Evolutionary conservation across 2,797 vertebrate species (phyloP), one percentile per base, ranked within the genome.

Genomic region (Gallinago solitaria): DNA sequence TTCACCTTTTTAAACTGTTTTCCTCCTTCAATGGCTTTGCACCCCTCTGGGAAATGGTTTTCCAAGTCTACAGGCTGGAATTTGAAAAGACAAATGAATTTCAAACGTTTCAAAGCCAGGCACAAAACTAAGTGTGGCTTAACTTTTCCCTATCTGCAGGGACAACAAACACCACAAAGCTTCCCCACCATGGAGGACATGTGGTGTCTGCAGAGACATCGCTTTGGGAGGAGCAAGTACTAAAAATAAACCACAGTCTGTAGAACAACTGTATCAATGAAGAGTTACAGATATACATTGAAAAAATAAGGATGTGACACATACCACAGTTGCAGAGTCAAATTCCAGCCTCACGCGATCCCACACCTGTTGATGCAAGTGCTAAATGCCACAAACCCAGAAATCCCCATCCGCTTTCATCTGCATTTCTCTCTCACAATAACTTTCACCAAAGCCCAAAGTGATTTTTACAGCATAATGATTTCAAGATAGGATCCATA

Each of bases 51-150:
- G 74, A 90, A 83, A 69, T 45, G 67, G n/a, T 71, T 8, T 80
- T 92, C 59, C 74, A 78, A 88, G 30, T 17, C 59, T 84, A 61
- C 39, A 70, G 4, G 37, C n/a, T 61, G 48, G 56, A 92, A 78
- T 87, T 65, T 68, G 68, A 82, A 96, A 73, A 95, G 86, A 95
- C 64, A 93, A 91, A 92, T 10, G 8, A 74, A 81, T 60, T 75
- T 70, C 70, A 86, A 63, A 88, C 16, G 27, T 76, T 92, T 75
- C 83, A 83, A 92, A 75, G 43, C 69, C 89, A 84, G 35, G 80
- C 14, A 75, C 45, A 67, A 86, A 82, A 69, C 12, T 9, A 67
- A 70, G 57, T 71, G 76, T 1, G 5, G 79, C 48, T 24, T 83
- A 80, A 89, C 65, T 61, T 56, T 73, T 61, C 71, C 59, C 71